phyloP scores from a whole-genome alignment of 2,888 invertebrate species.

The Nephrotoma guestfalica region DNA sequence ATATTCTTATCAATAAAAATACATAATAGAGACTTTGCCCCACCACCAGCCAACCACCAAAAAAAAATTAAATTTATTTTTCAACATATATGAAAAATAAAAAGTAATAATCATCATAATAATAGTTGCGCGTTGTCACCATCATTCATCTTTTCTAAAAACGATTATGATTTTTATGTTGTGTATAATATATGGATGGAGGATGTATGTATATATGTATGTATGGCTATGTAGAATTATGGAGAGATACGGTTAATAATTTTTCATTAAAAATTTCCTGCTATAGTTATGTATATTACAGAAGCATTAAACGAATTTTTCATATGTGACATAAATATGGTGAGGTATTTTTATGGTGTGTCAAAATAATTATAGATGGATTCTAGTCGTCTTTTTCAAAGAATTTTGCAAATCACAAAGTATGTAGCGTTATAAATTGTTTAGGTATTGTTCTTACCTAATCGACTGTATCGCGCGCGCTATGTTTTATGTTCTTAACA shows the following conservation, averaged over 20 bases:
- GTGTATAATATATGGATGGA: background rate
- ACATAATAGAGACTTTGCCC: background rate
- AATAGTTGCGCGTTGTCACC: background rate
- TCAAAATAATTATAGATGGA: background rate
- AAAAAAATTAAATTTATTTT: background rate
- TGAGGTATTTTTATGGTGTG: background rate
- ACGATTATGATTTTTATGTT: background rate
- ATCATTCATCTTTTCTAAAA: background rate
- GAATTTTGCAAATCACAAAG: background rate
- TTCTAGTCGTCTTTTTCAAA: background rate
- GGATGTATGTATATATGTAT: background rate
- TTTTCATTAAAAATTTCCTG: background rate
- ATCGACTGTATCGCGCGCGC: background rate
- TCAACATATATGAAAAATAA: background rate
- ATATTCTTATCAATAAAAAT: background rate
- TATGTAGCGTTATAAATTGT: background rate
- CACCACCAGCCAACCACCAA: background rate
- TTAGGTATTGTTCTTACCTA: background rate
- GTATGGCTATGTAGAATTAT: background rate
- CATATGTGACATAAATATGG: background rate
- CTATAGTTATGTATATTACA: background rate
- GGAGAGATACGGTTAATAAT: background rate
- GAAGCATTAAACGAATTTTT: background rate
- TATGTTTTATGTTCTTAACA: background rate
- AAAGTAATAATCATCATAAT: background rate